Conservation (phyloP, 2,113 vertebrate genomes). For the Platysternon megacephalum region DNA sequence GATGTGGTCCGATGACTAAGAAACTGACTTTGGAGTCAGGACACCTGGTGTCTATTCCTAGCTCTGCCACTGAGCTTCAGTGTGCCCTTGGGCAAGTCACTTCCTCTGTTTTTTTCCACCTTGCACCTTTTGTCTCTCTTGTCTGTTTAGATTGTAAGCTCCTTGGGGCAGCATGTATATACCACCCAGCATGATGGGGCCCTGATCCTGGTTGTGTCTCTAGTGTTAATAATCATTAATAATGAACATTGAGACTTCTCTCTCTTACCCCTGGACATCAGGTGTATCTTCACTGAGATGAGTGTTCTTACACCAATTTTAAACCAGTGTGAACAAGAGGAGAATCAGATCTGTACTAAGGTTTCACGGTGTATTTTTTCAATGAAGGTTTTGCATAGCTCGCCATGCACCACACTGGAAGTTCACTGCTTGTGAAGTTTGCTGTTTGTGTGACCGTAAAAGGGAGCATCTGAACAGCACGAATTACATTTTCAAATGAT, state of each 20-base stretch:
- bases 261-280: background rate
- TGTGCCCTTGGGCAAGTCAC: background rate
- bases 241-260: background rate
- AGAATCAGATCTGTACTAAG: background rate
- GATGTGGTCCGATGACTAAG: background rate
- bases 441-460: background rate
- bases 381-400: background rate
- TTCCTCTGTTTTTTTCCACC: background rate
- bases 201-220: background rate
- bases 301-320: background rate
- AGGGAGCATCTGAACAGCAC: fast-evolving
- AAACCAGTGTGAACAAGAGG: background rate
- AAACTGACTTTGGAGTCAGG: background rate
- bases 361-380: background rate
- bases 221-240: background rate
- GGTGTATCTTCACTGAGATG: background rate
- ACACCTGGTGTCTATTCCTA: background rate
- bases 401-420: too few species aligned
- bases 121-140: background rate
- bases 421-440: fast-evolving
- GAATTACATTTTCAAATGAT: fast-evolving
- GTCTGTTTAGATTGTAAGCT: fast-evolving
- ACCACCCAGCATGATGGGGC: too few species aligned
- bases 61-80: background rate
- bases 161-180: background rate